Evolutionary conservation across 2,888 invertebrate genomes (phyloP).

Genomic region (Lepetodrilus schrolli): DNA sequence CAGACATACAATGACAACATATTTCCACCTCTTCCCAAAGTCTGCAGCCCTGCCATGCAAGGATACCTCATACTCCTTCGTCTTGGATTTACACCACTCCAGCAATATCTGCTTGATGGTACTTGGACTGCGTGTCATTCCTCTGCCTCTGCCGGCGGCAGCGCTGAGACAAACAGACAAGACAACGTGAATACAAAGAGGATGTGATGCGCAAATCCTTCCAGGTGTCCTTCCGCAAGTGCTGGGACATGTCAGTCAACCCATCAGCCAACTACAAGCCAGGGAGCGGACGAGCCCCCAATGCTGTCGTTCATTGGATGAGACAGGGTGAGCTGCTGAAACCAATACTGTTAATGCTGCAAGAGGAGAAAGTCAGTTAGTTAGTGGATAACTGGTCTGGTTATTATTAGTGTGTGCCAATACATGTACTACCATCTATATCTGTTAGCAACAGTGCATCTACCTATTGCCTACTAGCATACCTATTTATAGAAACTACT

Average conservation of each 20-base stretch:
- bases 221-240: background rate
- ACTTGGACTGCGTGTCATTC: constrained; percentile 91
- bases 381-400: background rate
- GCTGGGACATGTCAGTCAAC: background rate
- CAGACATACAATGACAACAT: too few relatives aligned
- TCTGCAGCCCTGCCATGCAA: background rate
- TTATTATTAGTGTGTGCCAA: background rate
- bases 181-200: background rate
- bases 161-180: constrained; percentile 14
- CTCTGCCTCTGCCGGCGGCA: constrained; percentile 70
- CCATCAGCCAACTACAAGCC: background rate
- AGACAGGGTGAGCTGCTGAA: too few relatives aligned
- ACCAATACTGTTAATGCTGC: background rate
- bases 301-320: too few relatives aligned
- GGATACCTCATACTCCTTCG: constrained; percentile 95
- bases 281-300: too few relatives aligned
- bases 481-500: too few relatives aligned
- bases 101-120: constrained; percentile 96
- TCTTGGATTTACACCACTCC: constrained; percentile 97
- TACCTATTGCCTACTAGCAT: too few relatives aligned
- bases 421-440: background rate
- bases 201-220: background rate
- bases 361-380: background rate
- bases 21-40: background rate
- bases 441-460: too few relatives aligned